These are phyloP conservation scores for Synanceia verrucosa DNA, from an alignment of 2,797 vertebrate genomes.

Conservation along the genomic window DNA sequence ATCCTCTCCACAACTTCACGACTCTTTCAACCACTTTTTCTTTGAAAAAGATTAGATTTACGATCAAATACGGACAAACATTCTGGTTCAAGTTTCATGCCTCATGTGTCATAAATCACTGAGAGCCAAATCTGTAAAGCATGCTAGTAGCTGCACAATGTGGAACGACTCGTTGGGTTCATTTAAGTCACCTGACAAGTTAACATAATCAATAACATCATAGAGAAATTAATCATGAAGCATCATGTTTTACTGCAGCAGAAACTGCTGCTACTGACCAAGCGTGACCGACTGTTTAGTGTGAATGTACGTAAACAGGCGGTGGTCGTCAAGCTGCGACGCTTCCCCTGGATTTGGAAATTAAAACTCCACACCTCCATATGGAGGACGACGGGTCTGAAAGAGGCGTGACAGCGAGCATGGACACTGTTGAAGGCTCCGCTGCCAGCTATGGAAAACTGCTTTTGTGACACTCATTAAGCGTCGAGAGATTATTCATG, in stretches of 20 bases:
- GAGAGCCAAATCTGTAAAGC: too few relatives aligned
- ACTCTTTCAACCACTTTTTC: too few relatives aligned
- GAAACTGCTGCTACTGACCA: not conserved
- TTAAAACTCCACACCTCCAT: conserved; percentile 47
- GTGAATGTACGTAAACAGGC: not conserved
- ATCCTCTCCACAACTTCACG: too few relatives aligned
- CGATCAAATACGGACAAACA: too few relatives aligned
- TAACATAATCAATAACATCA: not conserved
- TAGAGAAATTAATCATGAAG: not conserved
- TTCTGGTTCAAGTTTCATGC: too few relatives aligned
- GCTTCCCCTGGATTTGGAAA: conserved; percentile 50
- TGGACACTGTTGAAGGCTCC: not conserved
- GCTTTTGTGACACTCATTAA: not conserved
- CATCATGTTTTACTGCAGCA: too few relatives aligned
- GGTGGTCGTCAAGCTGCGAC: not conserved
- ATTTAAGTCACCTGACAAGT: not conserved
- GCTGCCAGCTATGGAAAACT: not conserved
- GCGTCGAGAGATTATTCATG: not conserved
- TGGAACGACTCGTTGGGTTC: too few relatives aligned
- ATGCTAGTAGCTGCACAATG: too few relatives aligned
- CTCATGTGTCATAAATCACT: too few relatives aligned
- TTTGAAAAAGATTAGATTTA: too few relatives aligned
- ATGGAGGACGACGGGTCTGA: conserved; percentile 11
- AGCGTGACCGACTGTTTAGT: not conserved
- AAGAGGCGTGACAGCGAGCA: not conserved